phyloP scores from a whole-genome alignment of 2,888 invertebrate species.

The Leptopterna dolabrata region DNA sequence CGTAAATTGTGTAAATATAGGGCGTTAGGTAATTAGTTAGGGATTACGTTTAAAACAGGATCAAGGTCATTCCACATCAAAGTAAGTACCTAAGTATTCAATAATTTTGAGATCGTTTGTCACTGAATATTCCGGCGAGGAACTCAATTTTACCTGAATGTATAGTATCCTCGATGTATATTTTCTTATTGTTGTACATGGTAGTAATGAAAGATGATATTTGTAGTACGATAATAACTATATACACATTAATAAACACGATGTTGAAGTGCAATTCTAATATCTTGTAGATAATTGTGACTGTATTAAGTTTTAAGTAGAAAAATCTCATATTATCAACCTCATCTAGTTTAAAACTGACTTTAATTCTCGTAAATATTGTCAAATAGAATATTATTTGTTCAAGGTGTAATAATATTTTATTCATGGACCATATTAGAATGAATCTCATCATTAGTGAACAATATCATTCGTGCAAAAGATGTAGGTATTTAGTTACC shows the following conservation, averaged over 20 bases:
- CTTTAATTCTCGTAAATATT: background rate
- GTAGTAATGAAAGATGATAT: background rate
- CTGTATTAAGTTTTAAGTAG: background rate
- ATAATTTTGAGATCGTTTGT: background rate
- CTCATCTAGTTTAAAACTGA: background rate
- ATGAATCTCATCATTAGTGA: too few species aligned
- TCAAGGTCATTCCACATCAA: conserved; percentile 23
- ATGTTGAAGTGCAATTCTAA: conserved; percentile 1
- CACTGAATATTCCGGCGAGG: background rate
- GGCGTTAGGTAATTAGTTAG: background rate
- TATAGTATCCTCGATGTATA: background rate
- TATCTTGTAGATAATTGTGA: background rate
- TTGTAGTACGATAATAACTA: background rate
- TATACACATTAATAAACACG: background rate
- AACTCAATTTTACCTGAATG: background rate
- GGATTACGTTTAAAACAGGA: background rate
- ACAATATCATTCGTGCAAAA: too few species aligned
- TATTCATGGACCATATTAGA: background rate
- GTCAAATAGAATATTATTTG: background rate
- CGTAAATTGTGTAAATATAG: conserved; percentile 38
- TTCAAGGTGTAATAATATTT: background rate
- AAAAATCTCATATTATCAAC: background rate
- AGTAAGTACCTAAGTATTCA: background rate
- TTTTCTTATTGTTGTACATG: background rate
- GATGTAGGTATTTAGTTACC: background rate